Conservation (phyloP, 2,113 vertebrate species). For the Limanda limanda region DNA sequence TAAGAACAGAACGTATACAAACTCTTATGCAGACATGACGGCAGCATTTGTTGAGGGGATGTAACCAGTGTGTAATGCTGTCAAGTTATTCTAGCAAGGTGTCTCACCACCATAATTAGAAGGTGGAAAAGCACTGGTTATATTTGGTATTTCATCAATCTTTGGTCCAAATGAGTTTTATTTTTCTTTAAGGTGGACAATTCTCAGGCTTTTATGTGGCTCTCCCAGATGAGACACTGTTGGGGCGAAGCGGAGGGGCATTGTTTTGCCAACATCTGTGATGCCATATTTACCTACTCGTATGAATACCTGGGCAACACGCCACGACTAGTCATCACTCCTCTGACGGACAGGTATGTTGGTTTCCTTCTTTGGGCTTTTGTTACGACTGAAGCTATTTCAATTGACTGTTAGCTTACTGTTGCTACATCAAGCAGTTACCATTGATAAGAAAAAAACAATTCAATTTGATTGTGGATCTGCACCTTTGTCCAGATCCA, state of each 20-base stretch:
- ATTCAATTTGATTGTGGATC: no score
- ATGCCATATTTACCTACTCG: slow-evolving; percentile 93
- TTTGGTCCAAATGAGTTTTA: neutral
- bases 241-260: slow-evolving; percentile 91
- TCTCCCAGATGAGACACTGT: slow-evolving; percentile 93
- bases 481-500: no score
- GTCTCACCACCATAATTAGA: slow-evolving; percentile 33
- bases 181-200: slow-evolving; percentile 87
- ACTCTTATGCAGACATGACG: no score
- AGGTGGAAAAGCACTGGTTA: slow-evolving; percentile 38
- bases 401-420: no score
- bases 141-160: neutral
- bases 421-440: no score
- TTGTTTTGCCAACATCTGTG: slow-evolving; percentile 95
- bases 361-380: neutral
- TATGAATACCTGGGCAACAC: slow-evolving; percentile 98
- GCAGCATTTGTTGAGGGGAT: neutral
- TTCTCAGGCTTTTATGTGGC: slow-evolving; percentile 93
- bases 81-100: slow-evolving; percentile 28
- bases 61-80: slow-evolving; percentile 41
- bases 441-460: no score
- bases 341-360: slow-evolving; percentile 92
- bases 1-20: neutral
- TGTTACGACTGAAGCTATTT: neutral
- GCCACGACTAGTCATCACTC: slow-evolving; percentile 95